Evolutionary conservation across 1,140 invertebrate genomes (phyloP).

Genomic region (Periplaneta americana): DNA sequence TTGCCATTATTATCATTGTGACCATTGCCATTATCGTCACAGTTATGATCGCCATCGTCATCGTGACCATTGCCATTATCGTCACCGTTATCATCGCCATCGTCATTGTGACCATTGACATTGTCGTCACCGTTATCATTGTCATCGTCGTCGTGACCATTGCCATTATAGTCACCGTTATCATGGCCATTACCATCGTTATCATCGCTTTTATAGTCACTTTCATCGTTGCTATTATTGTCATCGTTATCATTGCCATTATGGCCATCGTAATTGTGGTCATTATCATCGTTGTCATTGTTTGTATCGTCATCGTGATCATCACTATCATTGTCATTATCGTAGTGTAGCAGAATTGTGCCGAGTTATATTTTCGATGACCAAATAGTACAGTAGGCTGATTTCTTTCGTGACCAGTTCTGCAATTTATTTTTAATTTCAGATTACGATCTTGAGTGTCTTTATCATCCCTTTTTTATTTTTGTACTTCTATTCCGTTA

Average conservation of each 20-base stretch:
- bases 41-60: neutral
- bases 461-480: too few species aligned
- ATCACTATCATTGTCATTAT: neutral
- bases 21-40: too few species aligned
- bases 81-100: neutral
- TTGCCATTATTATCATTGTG: too few species aligned
- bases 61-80: neutral
- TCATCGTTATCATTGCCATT: neutral
- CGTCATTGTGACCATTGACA: neutral
- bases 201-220: neutral
- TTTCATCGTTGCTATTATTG: neutral
- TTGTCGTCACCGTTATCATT: neutral
- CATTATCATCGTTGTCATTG: neutral
- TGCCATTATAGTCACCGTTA: too few species aligned
- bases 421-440: too few species aligned
- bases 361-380: too few species aligned
- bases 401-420: too few species aligned
- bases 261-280: neutral
- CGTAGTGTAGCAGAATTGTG: too few species aligned
- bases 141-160: too few species aligned
- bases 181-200: neutral
- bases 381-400: too few species aligned
- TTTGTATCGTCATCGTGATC: neutral
- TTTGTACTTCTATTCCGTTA: too few species aligned
- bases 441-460: too few species aligned